Conservation (phyloP, 2,113 vertebrate genomes). For the Nothocercus nigrocapillus region DNA sequence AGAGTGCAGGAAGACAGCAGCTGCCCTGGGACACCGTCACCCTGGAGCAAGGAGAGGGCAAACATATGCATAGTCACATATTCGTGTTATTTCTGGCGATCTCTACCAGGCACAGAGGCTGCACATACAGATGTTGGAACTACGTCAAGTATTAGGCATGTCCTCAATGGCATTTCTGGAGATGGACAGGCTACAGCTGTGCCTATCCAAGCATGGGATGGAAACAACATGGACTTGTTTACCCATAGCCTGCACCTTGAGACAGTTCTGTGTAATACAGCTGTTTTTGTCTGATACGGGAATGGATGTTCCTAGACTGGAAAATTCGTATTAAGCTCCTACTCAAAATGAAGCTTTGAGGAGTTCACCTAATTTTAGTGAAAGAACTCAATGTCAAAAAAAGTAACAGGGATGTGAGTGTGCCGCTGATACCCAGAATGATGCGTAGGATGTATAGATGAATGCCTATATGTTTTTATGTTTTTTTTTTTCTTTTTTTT, state of each 20-base stretch:
- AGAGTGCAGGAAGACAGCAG: fast-evolving
- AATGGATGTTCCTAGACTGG: not conserved
- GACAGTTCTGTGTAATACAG: not conserved
- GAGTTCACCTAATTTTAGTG: not conserved
- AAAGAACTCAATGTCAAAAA: not conserved
- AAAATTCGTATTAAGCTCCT: not conserved
- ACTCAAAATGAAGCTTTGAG: not conserved
- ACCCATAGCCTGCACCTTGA: not conserved
- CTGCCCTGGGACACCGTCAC: not conserved
- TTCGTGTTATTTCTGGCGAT: not conserved
- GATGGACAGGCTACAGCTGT: not conserved
- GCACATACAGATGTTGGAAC: not conserved
- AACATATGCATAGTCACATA: not conserved
- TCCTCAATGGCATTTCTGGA: not conserved
- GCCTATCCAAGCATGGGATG: not conserved
- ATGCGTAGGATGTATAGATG: not conserved
- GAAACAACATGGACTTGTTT: not conserved
- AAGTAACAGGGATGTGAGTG: not conserved
- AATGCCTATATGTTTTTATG: not conserved
- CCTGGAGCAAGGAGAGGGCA: not conserved
- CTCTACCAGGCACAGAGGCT: not conserved
- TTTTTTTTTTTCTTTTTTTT: conserved; percentile 26
- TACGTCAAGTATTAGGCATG: not conserved
- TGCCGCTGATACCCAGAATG: not conserved
- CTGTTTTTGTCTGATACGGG: not conserved